These are phyloP conservation scores for Hoplostethus atlanticus DNA, from an alignment of 2,797 vertebrate species.

Conservation along the genomic window DNA sequence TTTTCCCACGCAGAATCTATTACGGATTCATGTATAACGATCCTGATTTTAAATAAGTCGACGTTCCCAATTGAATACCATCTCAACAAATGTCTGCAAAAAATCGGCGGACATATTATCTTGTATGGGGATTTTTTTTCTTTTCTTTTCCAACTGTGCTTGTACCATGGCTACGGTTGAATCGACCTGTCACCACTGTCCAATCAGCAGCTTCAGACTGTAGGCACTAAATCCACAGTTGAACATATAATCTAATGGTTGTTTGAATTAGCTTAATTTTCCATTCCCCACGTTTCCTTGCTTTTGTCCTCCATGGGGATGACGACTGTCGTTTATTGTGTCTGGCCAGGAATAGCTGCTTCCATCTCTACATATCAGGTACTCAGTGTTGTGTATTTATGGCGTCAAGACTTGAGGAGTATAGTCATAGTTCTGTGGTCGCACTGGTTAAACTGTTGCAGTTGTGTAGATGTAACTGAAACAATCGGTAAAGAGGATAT, in stretches of 20 bases:
- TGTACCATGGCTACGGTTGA: conserved; percentile 63
- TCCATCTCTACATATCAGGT: conserved; percentile 63
- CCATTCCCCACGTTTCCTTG: conserved; percentile 24
- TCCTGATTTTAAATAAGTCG: conserved; percentile 73
- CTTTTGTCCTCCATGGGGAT: conserved; percentile 35
- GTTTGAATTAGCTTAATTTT: conserved; percentile 37
- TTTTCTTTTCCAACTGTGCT: conserved; percentile 59
- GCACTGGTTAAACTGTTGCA: conserved; percentile 37
- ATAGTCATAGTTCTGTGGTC: conserved; percentile 21
- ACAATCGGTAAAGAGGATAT: conserved; percentile 57
- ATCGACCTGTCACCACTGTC: conserved; percentile 42
- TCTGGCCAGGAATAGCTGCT: conserved; percentile 48
- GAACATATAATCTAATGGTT: conserved; percentile 34
- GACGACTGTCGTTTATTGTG: conserved; percentile 10
- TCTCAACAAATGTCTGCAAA: conserved; percentile 72
- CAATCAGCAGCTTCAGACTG: conserved; percentile 51
- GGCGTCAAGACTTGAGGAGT: conserved; percentile 31
- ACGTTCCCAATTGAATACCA: conserved; percentile 62
- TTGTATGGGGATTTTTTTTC: conserved; percentile 40
- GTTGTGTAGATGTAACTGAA: conserved; percentile 45
- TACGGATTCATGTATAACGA: conserved; percentile 53
- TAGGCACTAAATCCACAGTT: conserved; percentile 35
- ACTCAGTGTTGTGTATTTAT: conserved; percentile 45
- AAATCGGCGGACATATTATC: conserved; percentile 66
- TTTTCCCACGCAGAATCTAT: conserved; percentile 43